Percentiles rank a stretch among this genome's conserved stretches.
Evolutionary conservation across 2,888 invertebrate species (phyloP).

Genomic region (Drosophila ezoana): DNA sequence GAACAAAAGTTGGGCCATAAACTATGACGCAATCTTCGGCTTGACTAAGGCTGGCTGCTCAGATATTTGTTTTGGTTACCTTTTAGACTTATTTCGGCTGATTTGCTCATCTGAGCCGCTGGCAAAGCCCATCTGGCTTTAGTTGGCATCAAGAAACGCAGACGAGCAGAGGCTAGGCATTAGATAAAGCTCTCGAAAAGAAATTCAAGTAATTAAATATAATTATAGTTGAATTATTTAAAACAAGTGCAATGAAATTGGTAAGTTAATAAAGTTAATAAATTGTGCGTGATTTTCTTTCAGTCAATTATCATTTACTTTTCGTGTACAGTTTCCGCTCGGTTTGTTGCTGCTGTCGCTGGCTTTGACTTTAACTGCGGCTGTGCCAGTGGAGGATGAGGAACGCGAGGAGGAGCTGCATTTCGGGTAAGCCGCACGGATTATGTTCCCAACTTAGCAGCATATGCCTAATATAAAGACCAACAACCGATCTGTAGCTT

Average conservation of each 20-base stretch:
- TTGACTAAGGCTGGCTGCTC: conserved; percentile 43
- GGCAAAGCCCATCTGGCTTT: conserved; percentile 30
- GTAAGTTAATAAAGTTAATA: conserved; percentile 29
- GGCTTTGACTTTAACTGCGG: conserved; percentile 18
- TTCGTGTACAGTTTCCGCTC: conserved; percentile 43
- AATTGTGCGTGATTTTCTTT: not conserved
- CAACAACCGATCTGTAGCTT: conserved; percentile 73
- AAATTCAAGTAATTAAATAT: not conserved
- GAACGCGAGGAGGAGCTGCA: conserved; percentile 60
- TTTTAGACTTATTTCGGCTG: conserved; percentile 68
- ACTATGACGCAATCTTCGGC: conserved; percentile 76
- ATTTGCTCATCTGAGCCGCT: conserved; percentile 62
- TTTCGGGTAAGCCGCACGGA: conserved; percentile 68
- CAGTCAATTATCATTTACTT: not conserved
- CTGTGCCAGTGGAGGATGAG: conserved; percentile 19
- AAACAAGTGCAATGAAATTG: conserved; percentile 42
- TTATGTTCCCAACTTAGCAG: too few relatives aligned
- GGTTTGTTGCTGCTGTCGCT: conserved; percentile 36
- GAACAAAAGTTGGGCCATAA: conserved; percentile 67
- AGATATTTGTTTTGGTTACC: conserved; percentile 74
- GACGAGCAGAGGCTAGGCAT: conserved; percentile 40
- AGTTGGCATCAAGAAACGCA: conserved; percentile 56
- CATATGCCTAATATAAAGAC: not conserved
- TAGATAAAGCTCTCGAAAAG: not conserved
- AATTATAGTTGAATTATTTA: not conserved